Conservation (phyloP, 2,888 invertebrate genomes). For the Schizotus pectinicornis region DNA sequence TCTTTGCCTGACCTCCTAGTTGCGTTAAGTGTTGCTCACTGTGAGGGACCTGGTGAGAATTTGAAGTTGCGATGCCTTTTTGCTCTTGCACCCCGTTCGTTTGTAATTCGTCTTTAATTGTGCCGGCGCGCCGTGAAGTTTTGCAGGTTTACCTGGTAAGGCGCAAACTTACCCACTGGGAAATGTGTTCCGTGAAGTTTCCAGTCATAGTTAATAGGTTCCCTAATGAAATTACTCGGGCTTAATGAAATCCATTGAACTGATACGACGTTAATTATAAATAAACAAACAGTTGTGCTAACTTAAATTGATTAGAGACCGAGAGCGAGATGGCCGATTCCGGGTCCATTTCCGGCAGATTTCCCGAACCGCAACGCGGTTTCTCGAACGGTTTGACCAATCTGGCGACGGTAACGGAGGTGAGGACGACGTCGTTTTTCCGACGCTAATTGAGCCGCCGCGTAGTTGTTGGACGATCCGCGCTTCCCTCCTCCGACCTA, state of each 20-base stretch:
- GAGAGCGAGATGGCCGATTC: conserved; percentile 15
- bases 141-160: no score
- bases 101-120: no score
- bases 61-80: no score
- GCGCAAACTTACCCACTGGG: conserved; percentile 45
- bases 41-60: no score
- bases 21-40: no score
- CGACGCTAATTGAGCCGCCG: conserved; percentile 9
- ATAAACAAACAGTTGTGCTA: conserved; percentile 51
- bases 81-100: no score
- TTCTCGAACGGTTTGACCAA: conserved; percentile 5
- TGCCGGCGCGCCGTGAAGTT: no score
- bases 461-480: conserved; percentile 35
- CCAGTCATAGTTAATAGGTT: conserved; percentile 54
- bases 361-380: conserved; percentile 2
- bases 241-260: conserved; percentile 55
- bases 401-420: background rate
- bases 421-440: background rate
- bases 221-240: conserved; percentile 54
- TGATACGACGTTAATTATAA: conserved; percentile 55
- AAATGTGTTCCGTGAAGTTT: conserved; percentile 53
- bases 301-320: conserved; percentile 51
- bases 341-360: conserved; percentile 6
- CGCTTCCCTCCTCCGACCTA: conserved; percentile 33
- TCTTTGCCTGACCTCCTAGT: no score